These are phyloP conservation scores for Plutella xylostella DNA, from an alignment of 2,888 invertebrate species.

Conservation along the genomic window DNA sequence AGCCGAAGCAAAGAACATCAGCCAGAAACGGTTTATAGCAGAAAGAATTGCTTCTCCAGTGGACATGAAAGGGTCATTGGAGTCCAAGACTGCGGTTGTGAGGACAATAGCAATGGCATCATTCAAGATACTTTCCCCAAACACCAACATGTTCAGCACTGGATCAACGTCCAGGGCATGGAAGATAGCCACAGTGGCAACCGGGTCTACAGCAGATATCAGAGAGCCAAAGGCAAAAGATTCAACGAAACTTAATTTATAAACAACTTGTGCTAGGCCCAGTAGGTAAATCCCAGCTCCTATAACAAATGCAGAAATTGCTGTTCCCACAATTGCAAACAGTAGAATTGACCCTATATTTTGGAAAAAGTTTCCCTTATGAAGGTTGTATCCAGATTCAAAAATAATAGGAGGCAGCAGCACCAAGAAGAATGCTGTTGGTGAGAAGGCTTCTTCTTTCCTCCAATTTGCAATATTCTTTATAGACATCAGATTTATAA, in stretches of 20 bases:
- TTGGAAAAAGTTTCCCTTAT: slow-evolving; percentile 96
- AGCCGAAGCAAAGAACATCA: slow-evolving; percentile 99
- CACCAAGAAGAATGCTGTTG: slow-evolving; percentile 97
- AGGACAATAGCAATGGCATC: slow-evolving; percentile 99
- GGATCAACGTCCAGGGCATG: slow-evolving; percentile 98
- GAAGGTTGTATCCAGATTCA: slow-evolving; percentile 98
- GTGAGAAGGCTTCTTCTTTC: slow-evolving; percentile 97
- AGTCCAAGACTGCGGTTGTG: slow-evolving; percentile 87
- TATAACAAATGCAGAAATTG: slow-evolving; percentile 96
- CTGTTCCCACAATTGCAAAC: slow-evolving; percentile 97
- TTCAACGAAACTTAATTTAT: slow-evolving; percentile 92
- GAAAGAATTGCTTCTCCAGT: slow-evolving; percentile 88
- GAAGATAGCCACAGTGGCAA: slow-evolving; percentile 98
- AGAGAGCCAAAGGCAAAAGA: slow-evolving; percentile 98
- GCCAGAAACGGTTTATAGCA: slow-evolving; percentile 89
- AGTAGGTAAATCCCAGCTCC: slow-evolving; percentile 96
- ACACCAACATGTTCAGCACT: slow-evolving; percentile 98
- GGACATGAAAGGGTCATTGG: slow-evolving; percentile 70
- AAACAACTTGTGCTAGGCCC: slow-evolving; percentile 92
- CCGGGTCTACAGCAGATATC: slow-evolving; percentile 99
- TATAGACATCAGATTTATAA: slow-evolving; percentile 89
- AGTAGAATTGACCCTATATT: slow-evolving; percentile 99
- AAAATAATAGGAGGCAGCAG: slow-evolving; percentile 98
- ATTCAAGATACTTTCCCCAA: slow-evolving; percentile 94
- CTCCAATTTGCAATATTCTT: slow-evolving; percentile 94